These are phyloP conservation scores for Austrolebias charrua DNA, from an alignment of 2,797 vertebrate genomes.

Conservation along the genomic window DNA sequence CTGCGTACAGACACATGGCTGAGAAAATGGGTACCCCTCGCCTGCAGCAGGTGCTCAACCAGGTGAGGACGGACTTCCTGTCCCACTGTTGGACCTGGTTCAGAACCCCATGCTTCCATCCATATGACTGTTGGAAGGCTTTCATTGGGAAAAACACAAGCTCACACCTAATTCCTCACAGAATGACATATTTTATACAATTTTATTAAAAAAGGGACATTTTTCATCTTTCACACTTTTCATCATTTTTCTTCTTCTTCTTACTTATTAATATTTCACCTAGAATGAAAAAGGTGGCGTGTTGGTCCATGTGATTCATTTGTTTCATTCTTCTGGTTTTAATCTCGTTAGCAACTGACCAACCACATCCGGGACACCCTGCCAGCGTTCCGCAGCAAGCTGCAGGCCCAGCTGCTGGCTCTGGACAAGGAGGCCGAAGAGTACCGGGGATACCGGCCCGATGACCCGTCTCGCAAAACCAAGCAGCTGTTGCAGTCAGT, in stretches of 20 bases:
- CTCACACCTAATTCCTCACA: constrained; percentile 28
- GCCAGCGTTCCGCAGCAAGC: constrained; percentile 91
- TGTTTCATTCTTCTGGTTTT: constrained; percentile 13
- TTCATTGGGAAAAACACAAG: constrained; percentile 24
- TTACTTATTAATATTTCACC: no score
- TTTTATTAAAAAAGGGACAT: no score
- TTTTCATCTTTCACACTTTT: no score
- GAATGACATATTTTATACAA: neutral
- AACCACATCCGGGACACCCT: constrained; percentile 96
- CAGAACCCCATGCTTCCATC: constrained; percentile 11
- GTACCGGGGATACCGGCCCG: constrained; percentile 91
- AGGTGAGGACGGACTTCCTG: constrained; percentile 76
- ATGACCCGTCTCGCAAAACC: constrained; percentile 94
- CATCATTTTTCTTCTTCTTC: no score
- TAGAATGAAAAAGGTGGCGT: no score
- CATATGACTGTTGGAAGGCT: constrained; percentile 32
- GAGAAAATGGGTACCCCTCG: constrained; percentile 88
- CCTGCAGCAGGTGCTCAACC: constrained; percentile 86
- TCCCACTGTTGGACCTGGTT: neutral
- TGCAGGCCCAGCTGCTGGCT: constrained; percentile 90
- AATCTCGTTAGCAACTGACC: constrained; percentile 87
- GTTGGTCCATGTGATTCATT: neutral
- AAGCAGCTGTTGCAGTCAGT: constrained; percentile 95
- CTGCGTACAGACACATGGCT: constrained; percentile 85
- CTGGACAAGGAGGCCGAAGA: constrained; percentile 95